Conservation (phyloP, 2,797 vertebrate species). For the Furcifer pardalis region DNA sequence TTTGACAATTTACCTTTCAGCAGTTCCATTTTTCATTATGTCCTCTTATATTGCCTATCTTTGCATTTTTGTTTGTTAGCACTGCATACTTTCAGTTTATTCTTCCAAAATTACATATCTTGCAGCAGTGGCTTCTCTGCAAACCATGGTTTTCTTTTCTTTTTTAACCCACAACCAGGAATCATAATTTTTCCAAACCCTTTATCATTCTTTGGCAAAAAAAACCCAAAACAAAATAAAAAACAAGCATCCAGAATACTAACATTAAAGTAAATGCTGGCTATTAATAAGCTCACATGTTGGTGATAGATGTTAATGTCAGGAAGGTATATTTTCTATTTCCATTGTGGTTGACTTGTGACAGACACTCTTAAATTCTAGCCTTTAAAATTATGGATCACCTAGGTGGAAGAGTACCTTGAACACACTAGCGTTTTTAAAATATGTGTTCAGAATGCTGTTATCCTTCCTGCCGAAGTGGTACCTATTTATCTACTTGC, state of each 20-base stretch:
- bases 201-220: not conserved
- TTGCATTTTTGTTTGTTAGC: conserved; percentile 36
- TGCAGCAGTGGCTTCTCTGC: conserved; percentile 11
- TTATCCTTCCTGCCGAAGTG: too few species aligned
- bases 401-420: not conserved
- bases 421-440: not conserved
- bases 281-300: not conserved
- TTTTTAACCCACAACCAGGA: not conserved
- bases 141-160: not conserved
- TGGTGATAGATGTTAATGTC: not conserved
- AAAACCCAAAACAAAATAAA: too few species aligned
- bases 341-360: not conserved
- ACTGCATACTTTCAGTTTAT: conserved; percentile 41
- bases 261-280: not conserved
- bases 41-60: conserved; percentile 49
- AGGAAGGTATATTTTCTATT: not conserved
- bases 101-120: conserved; percentile 54
- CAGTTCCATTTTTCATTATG: conserved; percentile 62
- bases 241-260: not conserved
- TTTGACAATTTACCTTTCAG: conserved; percentile 69
- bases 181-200: not conserved
- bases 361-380: not conserved
- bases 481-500: too few species aligned
- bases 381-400: not conserved
- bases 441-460: not conserved